phyloP scores from a whole-genome alignment of 2,888 invertebrate species.

The Stramonita haemastoma region DNA sequence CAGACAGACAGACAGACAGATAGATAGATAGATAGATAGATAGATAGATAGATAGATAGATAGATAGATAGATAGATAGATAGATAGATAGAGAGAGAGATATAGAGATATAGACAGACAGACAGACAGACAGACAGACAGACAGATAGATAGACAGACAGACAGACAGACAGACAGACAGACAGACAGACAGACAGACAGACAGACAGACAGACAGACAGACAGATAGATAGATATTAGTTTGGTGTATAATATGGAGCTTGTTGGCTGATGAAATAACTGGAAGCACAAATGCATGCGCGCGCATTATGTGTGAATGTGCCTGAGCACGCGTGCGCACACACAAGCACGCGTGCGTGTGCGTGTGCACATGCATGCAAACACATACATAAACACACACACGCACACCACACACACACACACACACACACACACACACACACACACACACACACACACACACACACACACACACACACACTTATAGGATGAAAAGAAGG shows the following conservation, averaged over 20 bases:
- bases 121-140: neutral
- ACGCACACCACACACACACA: neutral
- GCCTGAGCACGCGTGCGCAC: neutral
- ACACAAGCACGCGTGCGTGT: neutral
- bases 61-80: neutral
- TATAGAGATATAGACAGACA: too few relatives aligned
- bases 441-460: neutral
- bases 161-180: neutral
- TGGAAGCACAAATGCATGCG: neutral
- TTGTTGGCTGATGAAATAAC: too few relatives aligned
- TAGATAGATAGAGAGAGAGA: neutral
- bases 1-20: too few relatives aligned
- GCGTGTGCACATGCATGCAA: neutral
- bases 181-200: neutral
- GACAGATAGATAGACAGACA: too few relatives aligned
- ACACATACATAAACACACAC: neutral
- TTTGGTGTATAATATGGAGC: too few relatives aligned
- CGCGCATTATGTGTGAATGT: neutral
- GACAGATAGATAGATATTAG: too few relatives aligned
- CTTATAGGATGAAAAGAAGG: neutral
- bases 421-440: neutral
- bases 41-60: too few relatives aligned
- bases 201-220: neutral
- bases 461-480: neutral
- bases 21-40: too few relatives aligned